Conservation (phyloP, 2,113 vertebrate genomes). For the Bombycilla garrulus region DNA sequence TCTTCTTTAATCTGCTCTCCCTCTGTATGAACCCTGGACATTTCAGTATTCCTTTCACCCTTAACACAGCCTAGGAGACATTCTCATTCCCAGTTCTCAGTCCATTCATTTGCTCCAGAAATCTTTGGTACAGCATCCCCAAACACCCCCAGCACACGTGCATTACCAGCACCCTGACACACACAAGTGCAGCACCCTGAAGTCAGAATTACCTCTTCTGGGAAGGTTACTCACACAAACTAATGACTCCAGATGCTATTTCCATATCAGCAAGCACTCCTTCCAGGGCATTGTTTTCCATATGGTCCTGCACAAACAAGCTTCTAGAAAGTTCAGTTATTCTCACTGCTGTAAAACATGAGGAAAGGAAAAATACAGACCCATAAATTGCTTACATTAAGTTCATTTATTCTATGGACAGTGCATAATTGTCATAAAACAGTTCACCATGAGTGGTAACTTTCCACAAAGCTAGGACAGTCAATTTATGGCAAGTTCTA, state of each 20-base stretch:
- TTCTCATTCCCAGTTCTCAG: neutral
- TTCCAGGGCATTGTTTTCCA: neutral
- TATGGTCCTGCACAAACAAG: neutral
- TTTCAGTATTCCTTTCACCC: neutral
- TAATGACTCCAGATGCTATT: neutral
- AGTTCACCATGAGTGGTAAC: neutral
- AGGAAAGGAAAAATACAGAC: neutral
- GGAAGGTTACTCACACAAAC: neutral
- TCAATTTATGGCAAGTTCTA: neutral
- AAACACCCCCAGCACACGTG: rapidly evolving
- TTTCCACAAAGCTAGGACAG: neutral
- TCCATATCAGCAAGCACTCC: neutral
- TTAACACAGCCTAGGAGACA: neutral
- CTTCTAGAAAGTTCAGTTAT: neutral
- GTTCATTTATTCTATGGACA: neutral
- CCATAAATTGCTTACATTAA: neutral
- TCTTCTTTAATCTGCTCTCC: neutral
- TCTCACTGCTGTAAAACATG: neutral
- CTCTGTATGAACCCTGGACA: neutral
- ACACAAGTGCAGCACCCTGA: neutral
- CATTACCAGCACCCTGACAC: neutral
- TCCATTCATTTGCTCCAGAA: neutral
- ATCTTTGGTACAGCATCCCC: neutral
- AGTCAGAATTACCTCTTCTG: neutral
- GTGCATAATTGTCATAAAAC: neutral